Evolutionary conservation across 2,797 vertebrate species (phyloP), one percentile per base, ranked within the genome.

Genomic region (Lithobates sylvaticus): DNA sequence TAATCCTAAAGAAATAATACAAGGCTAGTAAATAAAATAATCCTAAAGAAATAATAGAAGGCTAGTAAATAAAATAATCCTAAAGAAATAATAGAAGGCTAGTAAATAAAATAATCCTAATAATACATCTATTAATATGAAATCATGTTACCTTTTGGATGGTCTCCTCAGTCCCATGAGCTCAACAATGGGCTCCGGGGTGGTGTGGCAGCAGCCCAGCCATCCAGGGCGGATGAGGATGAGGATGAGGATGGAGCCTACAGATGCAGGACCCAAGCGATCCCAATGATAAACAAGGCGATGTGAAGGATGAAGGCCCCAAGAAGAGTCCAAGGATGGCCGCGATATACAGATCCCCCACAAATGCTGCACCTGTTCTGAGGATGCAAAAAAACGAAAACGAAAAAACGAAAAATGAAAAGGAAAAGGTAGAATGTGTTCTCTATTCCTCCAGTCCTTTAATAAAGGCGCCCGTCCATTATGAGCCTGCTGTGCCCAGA

Each of bases 161-260:
- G 50, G 39, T 58, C 39, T 36, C 69, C n/a, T 74, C 42, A 47
- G 72, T 74, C 72, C 72, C 72, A 74, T 74, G 47, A 81, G 50
- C 79, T 69, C 54, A 72, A 15, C 9, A 61, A 81, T 61, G 47
- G 78, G 29, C 47, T 23, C 7, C 6, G 54, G n/a, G n/a, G 26
- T 69, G 65, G 69, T 29, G 67, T 26, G 47, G 9, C 8, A 39
- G 78, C 44, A 58, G 78, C 44, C 44, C 23, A 80, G 42, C 78
- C 78, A 81, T 81, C 26, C 32, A 61, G 79, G 79, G 69, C 79
- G 79, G 79, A 39, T 39, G 50, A 32, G 7, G 39, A 39, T 39
- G 39, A 39, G 7, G 39, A 39, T 10, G 39, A 36, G 18, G n/a
- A 79, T 29, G 26, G 78, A 79, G 5, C 15, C 26, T 16, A 75